Base-by-base conservation (phyloP, 2,888 invertebrate genomes). In the Palloptera scutellata region DNA sequence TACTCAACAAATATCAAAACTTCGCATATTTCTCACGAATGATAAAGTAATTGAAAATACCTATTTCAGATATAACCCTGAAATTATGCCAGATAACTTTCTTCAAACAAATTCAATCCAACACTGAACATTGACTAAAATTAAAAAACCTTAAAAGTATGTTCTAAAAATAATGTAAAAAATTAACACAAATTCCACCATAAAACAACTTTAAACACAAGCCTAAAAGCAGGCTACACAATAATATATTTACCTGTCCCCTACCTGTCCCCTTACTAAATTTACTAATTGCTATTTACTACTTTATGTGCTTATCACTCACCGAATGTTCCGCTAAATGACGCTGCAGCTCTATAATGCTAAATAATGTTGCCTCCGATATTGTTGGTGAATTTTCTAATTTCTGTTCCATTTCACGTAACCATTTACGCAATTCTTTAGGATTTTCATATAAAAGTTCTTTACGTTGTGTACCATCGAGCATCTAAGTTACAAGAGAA, bases 291-390 rank as follows among this genome's bases (percentile, higher is more conserved):
- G 6, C 2, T 48, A 48, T 48, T 48, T 48, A 4, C 4, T 48
- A 48, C 4, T n/a, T 48, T 48, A 48, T 48, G 45, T 45, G 10
- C 10, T 45, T 58, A 13, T 30, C 57, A 88, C 91, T 87, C 85
- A 96, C 96, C 94, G 94, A 91, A 86, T 95, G 92, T 83, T 93
- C 92, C 75, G 89, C 88, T 74, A 92, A 89, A 83, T 92, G 92
- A 75, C 91, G 88, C 83, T 93, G 89, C 75, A 96, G 87, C 79
- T 94, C 93, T 81, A 87, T 88, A 84, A 90, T 88, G 67, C 89
- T 89, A 86, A 91, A 92, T 80, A 88, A 89, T 70, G 88, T 87
- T 53, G 91, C 89, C 68, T 92, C 90, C 71, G 91, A 88, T 75
- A 94, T 87, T 65, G 91, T 90, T 74, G 92, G 86, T 60, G 93